Conservation (phyloP, 2,797 vertebrate genomes). For the Sciaenops ocellatus region DNA sequence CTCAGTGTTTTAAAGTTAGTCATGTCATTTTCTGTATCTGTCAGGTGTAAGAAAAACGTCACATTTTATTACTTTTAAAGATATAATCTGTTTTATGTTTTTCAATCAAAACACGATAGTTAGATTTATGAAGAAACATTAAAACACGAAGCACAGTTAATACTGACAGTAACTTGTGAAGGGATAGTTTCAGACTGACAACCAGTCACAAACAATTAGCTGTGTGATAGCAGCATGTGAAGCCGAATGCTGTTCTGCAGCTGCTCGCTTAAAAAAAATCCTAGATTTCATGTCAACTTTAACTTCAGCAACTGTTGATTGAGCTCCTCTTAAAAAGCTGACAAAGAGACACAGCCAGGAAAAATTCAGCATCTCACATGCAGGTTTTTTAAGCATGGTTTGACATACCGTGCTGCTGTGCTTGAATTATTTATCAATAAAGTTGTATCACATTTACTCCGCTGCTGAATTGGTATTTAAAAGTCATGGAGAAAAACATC, state of each 20-base stretch:
- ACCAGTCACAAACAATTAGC: constrained; percentile 48
- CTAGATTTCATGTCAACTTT: constrained; percentile 47
- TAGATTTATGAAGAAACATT: constrained; percentile 10
- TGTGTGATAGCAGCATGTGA: constrained; percentile 30
- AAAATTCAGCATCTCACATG: constrained; percentile 12
- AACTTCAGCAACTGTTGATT: constrained; percentile 35
- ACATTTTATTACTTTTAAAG: constrained; percentile 11
- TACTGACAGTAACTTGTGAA: constrained; percentile 38
- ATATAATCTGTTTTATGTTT: constrained; percentile 2
- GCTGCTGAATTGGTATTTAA: constrained; percentile 60
- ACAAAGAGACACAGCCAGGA: constrained; percentile 20
- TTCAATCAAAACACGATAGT: constrained; percentile 7
- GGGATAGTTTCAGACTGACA: constrained; percentile 33
- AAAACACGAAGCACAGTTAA: constrained; percentile 21
- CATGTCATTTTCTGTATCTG: neutral
- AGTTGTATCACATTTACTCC: constrained; percentile 42
- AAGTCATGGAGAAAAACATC: constrained; percentile 52
- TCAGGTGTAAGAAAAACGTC: neutral
- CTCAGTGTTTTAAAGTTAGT: no score
- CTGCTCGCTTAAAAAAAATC: constrained; percentile 45
- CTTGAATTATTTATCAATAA: constrained; percentile 63
- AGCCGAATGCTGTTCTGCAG: constrained; percentile 43
- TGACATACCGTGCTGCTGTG: constrained; percentile 16
- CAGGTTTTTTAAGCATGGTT: constrained; percentile 15
- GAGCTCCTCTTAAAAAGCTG: constrained; percentile 37